A percentile compares a stretch with the other conserved stretches of the same genome.
These are phyloP conservation scores for Chitala chitala DNA, from an alignment of 2,113 vertebrate species.

Conservation along the genomic window DNA sequence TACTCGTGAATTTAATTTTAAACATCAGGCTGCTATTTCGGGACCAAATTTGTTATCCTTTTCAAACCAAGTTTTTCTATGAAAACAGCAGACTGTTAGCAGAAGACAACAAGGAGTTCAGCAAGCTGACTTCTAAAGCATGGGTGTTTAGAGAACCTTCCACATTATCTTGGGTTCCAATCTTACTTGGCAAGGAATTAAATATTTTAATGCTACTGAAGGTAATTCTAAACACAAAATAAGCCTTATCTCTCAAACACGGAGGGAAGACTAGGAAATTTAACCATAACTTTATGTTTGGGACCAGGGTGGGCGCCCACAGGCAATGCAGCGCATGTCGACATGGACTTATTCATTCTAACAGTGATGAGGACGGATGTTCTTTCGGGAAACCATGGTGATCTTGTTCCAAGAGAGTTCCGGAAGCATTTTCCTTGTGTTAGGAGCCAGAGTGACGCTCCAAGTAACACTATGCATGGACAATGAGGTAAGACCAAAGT, in stretches of 20 bases:
- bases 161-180: slow-evolving; percentile 12
- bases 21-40: not conserved
- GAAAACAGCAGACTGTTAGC: not conserved
- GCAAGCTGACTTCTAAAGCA: not conserved
- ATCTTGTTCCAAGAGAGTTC: not conserved
- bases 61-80: not conserved
- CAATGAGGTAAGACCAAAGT: too few relatives aligned
- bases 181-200: slow-evolving; percentile 19
- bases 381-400: not conserved
- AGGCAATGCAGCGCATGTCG: slow-evolving; percentile 20
- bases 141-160: not conserved
- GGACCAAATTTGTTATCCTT: not conserved
- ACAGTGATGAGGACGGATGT: not conserved
- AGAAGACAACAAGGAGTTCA: not conserved
- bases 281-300: not conserved
- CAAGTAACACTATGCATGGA: too few relatives aligned
- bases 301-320: not conserved
- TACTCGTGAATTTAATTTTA: slow-evolving; percentile 10
- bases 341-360: slow-evolving; percentile 9
- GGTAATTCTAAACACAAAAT: slow-evolving; percentile 23
- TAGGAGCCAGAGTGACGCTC: not conserved
- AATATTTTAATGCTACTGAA: slow-evolving; percentile 10
- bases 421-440: not conserved
- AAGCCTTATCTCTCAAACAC: slow-evolving; percentile 16
- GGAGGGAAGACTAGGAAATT: slow-evolving; percentile 11